These are phyloP conservation scores for Epirrhoe alternata DNA, from an alignment of 2,888 invertebrate genomes.

Conservation along the genomic window DNA sequence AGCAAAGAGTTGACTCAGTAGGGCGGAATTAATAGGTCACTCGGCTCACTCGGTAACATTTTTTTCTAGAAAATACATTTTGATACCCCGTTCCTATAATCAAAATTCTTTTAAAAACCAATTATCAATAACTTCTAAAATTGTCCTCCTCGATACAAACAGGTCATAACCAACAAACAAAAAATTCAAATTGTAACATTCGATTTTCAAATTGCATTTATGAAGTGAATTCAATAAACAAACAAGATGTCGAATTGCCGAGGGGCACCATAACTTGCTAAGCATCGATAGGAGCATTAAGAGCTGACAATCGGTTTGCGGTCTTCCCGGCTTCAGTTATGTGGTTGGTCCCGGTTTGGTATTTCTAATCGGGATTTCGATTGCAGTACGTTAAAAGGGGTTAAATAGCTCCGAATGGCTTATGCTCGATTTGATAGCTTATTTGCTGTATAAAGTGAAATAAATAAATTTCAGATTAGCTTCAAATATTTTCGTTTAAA, in stretches of 20 bases:
- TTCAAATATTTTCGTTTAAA: not conserved
- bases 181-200: not conserved
- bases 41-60: too few relatives aligned
- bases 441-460: not conserved
- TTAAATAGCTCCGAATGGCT: not conserved
- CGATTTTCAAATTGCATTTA: not conserved
- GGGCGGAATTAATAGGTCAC: too few relatives aligned
- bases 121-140: not conserved
- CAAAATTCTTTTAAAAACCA: too few relatives aligned
- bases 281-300: conserved; percentile 32
- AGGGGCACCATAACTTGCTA: conserved; percentile 26
- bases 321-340: conserved; percentile 45
- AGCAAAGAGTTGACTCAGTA: too few relatives aligned
- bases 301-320: conserved; percentile 50
- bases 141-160: not conserved
- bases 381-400: conserved; percentile 8
- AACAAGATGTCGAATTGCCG: conserved; percentile 1
- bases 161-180: not conserved
- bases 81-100: too few relatives aligned
- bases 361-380: conserved; percentile 22
- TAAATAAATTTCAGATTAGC: not conserved
- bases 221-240: not conserved
- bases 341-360: conserved; percentile 42
- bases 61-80: too few relatives aligned
- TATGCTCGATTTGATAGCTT: conserved; percentile 5